These are phyloP conservation scores for Campoplex capitator DNA, from an alignment of 2,888 invertebrate genomes.

Conservation along the genomic window DNA sequence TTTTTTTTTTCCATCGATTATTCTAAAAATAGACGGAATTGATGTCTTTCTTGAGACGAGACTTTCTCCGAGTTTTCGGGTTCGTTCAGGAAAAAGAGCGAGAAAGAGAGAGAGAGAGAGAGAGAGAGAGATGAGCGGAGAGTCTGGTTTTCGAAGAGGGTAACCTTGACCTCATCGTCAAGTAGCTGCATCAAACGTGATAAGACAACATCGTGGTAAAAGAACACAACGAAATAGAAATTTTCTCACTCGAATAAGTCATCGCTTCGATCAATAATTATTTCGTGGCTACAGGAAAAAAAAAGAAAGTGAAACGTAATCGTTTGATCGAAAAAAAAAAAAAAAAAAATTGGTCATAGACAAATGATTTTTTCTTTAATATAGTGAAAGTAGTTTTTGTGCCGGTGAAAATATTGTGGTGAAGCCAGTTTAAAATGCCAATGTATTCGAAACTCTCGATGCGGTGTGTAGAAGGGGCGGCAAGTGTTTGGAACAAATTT, in stretches of 20 bases:
- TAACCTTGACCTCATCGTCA: slow-evolving; percentile 48
- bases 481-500: slow-evolving; percentile 2
- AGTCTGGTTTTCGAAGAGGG: slow-evolving; percentile 40
- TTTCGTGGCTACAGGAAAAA: not conserved
- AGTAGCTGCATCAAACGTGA: slow-evolving; percentile 20
- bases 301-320: not conserved
- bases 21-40: slow-evolving; percentile 13
- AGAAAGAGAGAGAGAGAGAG: not conserved
- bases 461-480: not conserved
- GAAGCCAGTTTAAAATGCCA: not conserved
- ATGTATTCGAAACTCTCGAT: not conserved
- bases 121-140: too few species aligned
- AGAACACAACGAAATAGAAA: not conserved
- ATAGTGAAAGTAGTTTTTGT: not conserved
- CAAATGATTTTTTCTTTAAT: not conserved
- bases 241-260: not conserved
- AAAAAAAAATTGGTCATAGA: not conserved
- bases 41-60: not conserved
- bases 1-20: slow-evolving; percentile 9
- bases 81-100: not conserved
- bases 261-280: not conserved
- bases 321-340: not conserved
- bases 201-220: slow-evolving; percentile 2
- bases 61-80: not conserved
- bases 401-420: not conserved